A percentile compares a stretch with the other conserved stretches of the same genome.
phyloP scores from a whole-genome alignment of 1,140 invertebrate species.

The Drosophila lacertosa region DNA sequence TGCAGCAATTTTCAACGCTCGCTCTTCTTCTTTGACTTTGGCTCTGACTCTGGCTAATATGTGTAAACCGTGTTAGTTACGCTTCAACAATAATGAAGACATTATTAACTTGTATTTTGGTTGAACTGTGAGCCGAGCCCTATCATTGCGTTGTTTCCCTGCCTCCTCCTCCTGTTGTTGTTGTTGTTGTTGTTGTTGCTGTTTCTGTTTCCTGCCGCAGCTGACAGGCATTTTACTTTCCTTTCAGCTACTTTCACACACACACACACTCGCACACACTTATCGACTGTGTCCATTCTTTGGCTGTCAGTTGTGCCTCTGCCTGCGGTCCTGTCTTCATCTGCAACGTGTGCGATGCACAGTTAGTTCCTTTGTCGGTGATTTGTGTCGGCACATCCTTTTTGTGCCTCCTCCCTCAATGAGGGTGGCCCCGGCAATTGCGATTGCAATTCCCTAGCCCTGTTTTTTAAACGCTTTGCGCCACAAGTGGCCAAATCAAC shows the following conservation, averaged over 20 bases:
- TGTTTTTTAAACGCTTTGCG: slow-evolving; percentile 71
- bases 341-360: slow-evolving; percentile 76
- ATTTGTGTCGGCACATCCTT: slow-evolving; percentile 70
- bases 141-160: slow-evolving; percentile 17
- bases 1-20: slow-evolving; percentile 71
- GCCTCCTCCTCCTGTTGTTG: slow-evolving; percentile 18
- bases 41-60: slow-evolving; percentile 70
- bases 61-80: slow-evolving; percentile 83
- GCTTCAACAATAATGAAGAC: slow-evolving; percentile 83
- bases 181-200: neutral
- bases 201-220: slow-evolving; percentile 69
- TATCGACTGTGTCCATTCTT: slow-evolving; percentile 72
- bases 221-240: slow-evolving; percentile 79
- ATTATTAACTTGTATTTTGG: slow-evolving; percentile 82
- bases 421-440: slow-evolving; percentile 59
- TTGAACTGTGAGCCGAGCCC: slow-evolving; percentile 25
- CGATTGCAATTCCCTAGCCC: slow-evolving; percentile 37
- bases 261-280: slow-evolving; percentile 10
- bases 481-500: slow-evolving; percentile 59
- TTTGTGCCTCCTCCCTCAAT: slow-evolving; percentile 42
- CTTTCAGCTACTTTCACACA: slow-evolving; percentile 40
- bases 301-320: slow-evolving; percentile 72
- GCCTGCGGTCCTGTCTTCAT: slow-evolving; percentile 63
- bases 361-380: slow-evolving; percentile 80
- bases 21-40: slow-evolving; percentile 29